Evolutionary conservation across 2,113 vertebrate genomes (phyloP), one percentile per base, ranked within the genome.

Genomic region (Macaca nemestrina): DNA sequence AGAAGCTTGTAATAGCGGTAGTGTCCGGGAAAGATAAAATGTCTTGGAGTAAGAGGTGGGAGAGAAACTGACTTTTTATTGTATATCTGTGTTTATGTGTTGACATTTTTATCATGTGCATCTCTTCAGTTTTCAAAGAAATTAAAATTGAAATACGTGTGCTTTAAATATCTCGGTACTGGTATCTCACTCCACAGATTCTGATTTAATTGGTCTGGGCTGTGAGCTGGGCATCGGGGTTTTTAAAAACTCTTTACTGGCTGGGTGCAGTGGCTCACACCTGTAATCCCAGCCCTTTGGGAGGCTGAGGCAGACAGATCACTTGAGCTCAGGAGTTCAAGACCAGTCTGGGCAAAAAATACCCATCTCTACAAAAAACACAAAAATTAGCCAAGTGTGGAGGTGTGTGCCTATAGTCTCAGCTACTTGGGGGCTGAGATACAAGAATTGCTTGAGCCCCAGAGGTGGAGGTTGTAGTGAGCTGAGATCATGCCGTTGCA

Each of bases 71-170:
- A 73, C 38, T 86, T 90, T 93, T 92, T 30, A 75, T 48, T 79
- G 12, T 45, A 90, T n/a, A 73, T 80, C 22, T 35, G 75, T 96
- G 8, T 52, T 82, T 87, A 40, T 90, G 2, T 22, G 14, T 43
- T 43, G 32, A 82, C 64, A 90, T 52, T 52, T 80, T 85, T 92
- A 45, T 27, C 45, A 78, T 25, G 38, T 91, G 32, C 4, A 70
- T 84, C 20, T 76, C 45, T 88, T 72, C 25, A 52, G 30, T 91
- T 93, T 97, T 90, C 67, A 73, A 88, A 86, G 14, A 89, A 86
- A 88, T 83, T 90, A 27, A 68, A 94, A 76, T 22, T 68, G 45
- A 91, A 73, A 73, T 90, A 38, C 1, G 59, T 61, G 13, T 68
- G 16, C 32, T 86, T 93, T 52, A 50, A 55, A 67, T 2, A 85